Base-by-base conservation (phyloP, 1,140 invertebrate genomes). In the Ericerus pela region DNA sequence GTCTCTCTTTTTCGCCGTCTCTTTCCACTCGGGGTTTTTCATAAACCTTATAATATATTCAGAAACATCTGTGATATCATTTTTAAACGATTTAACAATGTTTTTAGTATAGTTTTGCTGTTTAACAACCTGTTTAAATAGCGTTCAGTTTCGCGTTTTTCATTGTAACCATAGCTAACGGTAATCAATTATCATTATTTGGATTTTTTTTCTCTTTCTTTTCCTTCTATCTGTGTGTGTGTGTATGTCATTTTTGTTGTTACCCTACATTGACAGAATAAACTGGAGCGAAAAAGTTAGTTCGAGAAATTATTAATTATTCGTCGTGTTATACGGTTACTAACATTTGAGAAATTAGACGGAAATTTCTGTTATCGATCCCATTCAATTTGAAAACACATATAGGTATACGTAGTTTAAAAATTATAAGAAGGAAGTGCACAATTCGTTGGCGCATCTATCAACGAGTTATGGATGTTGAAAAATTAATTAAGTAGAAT, bases 11-110 rank as follows among this genome's bases (percentile, higher is more conserved):
- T n/a, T n/a, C n/a, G n/a, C n/a, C n/a, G n/a, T n/a, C n/a, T n/a
- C n/a, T n/a, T n/a, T n/a, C n/a, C n/a, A n/a, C n/a, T n/a, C n/a
- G n/a, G n/a, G n/a, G n/a, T n/a, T n/a, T n/a, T n/a, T n/a, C n/a
- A n/a, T n/a, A n/a, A 24, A 47, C 22, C 41, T 47, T 47, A 47
- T 47, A 47, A 47, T 47, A 47, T 47, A 47, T 47, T 47, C 41
- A 47, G 41, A 47, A 47, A 47, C 41, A 47, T 47, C 41, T 47
- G 41, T 47, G 41, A 47, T 47, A 47, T 33, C 41, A 47, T 47
- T 47, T 47, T 47, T 47, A 47, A 47, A 47, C 41, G 41, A 47
- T 47, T 47, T 47, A 47, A 47, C 41, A 47, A 24, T 22, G 41
- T 47, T 47, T 24, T 47, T 47, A 24, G 41, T 47, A 47, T 41